These are phyloP conservation scores for Pteromalus puparum DNA, from an alignment of 1,140 invertebrate species.

Conservation along the genomic window DNA sequence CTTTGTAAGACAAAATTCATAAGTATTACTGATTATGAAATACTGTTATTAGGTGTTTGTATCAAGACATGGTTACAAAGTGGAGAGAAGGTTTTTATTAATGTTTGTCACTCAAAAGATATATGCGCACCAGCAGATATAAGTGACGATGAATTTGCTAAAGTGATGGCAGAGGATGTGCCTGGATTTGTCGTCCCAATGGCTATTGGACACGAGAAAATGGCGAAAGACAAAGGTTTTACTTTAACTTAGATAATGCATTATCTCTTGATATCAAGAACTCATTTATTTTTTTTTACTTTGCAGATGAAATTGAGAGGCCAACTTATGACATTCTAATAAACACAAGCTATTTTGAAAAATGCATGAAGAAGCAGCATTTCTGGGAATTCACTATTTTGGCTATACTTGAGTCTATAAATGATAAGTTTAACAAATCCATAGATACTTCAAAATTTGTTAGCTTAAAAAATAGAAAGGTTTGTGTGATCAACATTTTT, in stretches of 20 bases:
- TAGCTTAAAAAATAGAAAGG: slow-evolving; percentile 79
- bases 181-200: slow-evolving; percentile 88
- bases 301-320: slow-evolving; percentile 60
- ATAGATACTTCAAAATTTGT: slow-evolving; percentile 72
- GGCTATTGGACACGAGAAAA: slow-evolving; percentile 88
- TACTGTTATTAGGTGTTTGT: slow-evolving; percentile 83
- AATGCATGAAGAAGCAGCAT: slow-evolving; percentile 62
- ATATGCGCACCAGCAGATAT: slow-evolving; percentile 89
- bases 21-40: slow-evolving; percentile 11
- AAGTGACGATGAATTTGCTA: slow-evolving; percentile 83
- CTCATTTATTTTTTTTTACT: slow-evolving; percentile 31
- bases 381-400: slow-evolving; percentile 68
- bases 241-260: slow-evolving; percentile 28
- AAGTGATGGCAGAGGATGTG: slow-evolving; percentile 82
- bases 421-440: slow-evolving; percentile 64
- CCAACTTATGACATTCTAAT: slow-evolving; percentile 69
- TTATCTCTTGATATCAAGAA: slow-evolving; percentile 11
- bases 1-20: background rate
- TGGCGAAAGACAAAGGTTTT: slow-evolving; percentile 84
- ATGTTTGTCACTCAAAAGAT: slow-evolving; percentile 85
- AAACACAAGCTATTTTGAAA: slow-evolving; percentile 68
- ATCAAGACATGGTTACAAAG: slow-evolving; percentile 85
- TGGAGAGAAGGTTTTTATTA: slow-evolving; percentile 86
- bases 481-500: slow-evolving; percentile 44
- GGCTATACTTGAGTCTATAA: slow-evolving; percentile 66